A percentile compares a stretch with the other conserved stretches of the same genome.
These are phyloP conservation scores for Hydropsyche tenuis DNA, from an alignment of 1,140 invertebrate genomes.

Conservation along the genomic window DNA sequence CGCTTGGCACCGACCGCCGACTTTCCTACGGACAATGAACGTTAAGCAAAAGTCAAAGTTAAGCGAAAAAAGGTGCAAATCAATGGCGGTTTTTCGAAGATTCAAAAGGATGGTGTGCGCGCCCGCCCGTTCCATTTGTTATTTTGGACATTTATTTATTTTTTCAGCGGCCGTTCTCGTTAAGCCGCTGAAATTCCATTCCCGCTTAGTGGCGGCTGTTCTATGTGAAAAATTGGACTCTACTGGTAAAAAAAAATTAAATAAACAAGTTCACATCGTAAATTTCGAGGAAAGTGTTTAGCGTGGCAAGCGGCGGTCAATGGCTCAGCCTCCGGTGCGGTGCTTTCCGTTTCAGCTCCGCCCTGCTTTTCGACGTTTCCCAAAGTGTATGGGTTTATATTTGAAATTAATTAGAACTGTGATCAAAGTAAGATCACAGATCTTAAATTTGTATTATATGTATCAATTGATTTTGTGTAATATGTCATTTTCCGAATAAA, in stretches of 20 bases:
- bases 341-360: slow-evolving; percentile 3
- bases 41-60: no score
- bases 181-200: slow-evolving; percentile 18
- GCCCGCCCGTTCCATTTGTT: slow-evolving; percentile 12
- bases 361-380: neutral
- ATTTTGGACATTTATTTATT: slow-evolving; percentile 15
- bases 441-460: no score
- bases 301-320: slow-evolving; percentile 8
- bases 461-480: no score
- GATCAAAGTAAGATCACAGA: no score
- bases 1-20: neutral
- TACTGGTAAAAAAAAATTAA: slow-evolving; percentile 28
- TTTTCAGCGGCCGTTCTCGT: slow-evolving; percentile 2
- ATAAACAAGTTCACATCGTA: slow-evolving; percentile 35
- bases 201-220: slow-evolving; percentile 25
- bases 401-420: no score
- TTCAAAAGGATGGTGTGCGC: no score
- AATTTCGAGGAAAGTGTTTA: slow-evolving; percentile 21
- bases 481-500: no score
- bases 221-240: slow-evolving; percentile 24
- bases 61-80: no score
- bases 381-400: neutral
- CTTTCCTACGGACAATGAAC: neutral
- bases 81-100: no score
- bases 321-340: neutral